Percentiles rank a stretch among this genome's conserved stretches.
These are phyloP conservation scores for Piscicola geometra DNA, from an alignment of 2,888 invertebrate species.

Conservation along the genomic window DNA sequence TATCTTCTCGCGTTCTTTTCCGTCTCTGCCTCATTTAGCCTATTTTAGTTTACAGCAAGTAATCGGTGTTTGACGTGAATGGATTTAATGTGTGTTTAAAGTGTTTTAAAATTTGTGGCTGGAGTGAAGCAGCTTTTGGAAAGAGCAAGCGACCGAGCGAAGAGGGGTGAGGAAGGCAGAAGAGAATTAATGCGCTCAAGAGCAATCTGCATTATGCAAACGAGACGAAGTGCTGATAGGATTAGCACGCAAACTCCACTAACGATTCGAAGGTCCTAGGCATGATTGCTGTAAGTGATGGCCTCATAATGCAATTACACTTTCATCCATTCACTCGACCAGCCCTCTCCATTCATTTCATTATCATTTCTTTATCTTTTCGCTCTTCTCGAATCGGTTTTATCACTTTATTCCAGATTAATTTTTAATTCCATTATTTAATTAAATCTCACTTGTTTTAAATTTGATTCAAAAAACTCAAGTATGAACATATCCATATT, in stretches of 20 bases:
- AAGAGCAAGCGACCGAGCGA: too few species aligned
- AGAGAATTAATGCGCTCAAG: neutral
- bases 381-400: neutral
- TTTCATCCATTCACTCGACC: neutral
- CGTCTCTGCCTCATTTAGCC: too few species aligned
- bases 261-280: slow-evolving; percentile 2
- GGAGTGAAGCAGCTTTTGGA: too few species aligned
- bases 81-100: too few species aligned
- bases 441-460: too few species aligned
- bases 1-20: neutral
- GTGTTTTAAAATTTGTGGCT: too few species aligned
- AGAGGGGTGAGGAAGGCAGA: too few species aligned
- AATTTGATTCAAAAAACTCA: too few species aligned
- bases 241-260: slow-evolving; percentile 12
- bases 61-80: too few species aligned
- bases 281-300: slow-evolving; percentile 30
- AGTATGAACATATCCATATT: too few species aligned
- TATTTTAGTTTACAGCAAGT: too few species aligned
- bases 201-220: slow-evolving; percentile 32
- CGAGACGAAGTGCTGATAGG: slow-evolving; percentile 6
- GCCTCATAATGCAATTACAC: slow-evolving; percentile 17
- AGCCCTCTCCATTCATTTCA: slow-evolving; percentile 9
- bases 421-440: slow-evolving; percentile 4
- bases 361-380: neutral
- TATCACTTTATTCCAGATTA: slow-evolving; percentile 1